phyloP scores from a whole-genome alignment of 2,888 invertebrate species.

The Amaurobius ferox region DNA sequence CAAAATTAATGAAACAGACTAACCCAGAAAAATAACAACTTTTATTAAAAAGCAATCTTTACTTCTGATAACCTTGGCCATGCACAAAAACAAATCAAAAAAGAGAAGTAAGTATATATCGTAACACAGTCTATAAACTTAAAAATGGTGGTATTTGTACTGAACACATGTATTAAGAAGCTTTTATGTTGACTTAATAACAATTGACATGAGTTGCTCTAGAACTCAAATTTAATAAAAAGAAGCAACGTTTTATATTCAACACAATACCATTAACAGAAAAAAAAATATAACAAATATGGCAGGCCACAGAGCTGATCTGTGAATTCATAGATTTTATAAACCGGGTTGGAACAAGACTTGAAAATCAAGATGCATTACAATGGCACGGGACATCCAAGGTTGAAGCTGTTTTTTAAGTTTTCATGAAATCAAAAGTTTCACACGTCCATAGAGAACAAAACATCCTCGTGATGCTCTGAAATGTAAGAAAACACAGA shows the following conservation, averaged over 20 bases:
- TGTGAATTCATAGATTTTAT: slow-evolving; percentile 27
- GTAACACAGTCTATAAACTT: slow-evolving; percentile 47
- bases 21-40: slow-evolving; percentile 67
- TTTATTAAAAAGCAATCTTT: slow-evolving; percentile 64
- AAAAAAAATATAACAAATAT: slow-evolving; percentile 59
- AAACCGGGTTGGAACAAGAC: background rate
- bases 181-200: slow-evolving; percentile 32
- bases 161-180: slow-evolving; percentile 26
- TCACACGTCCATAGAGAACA: slow-evolving; percentile 44
- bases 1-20: too few relatives aligned
- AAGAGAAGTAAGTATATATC: slow-evolving; percentile 46
- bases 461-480: background rate
- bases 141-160: slow-evolving; percentile 40
- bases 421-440: slow-evolving; percentile 15
- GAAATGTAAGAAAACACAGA: background rate
- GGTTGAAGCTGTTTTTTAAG: slow-evolving; percentile 42
- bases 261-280: slow-evolving; percentile 24
- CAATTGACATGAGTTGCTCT: slow-evolving; percentile 12
- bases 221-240: background rate
- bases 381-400: slow-evolving; percentile 63
- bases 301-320: slow-evolving; percentile 41
- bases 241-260: background rate
- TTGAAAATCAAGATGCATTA: slow-evolving; percentile 30
- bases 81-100: slow-evolving; percentile 60
- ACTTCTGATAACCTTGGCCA: slow-evolving; percentile 68